Evolutionary conservation across 2,113 vertebrate species (phyloP), one percentile per base, ranked within the genome.

Genomic region (Seriola aureovittata): DNA sequence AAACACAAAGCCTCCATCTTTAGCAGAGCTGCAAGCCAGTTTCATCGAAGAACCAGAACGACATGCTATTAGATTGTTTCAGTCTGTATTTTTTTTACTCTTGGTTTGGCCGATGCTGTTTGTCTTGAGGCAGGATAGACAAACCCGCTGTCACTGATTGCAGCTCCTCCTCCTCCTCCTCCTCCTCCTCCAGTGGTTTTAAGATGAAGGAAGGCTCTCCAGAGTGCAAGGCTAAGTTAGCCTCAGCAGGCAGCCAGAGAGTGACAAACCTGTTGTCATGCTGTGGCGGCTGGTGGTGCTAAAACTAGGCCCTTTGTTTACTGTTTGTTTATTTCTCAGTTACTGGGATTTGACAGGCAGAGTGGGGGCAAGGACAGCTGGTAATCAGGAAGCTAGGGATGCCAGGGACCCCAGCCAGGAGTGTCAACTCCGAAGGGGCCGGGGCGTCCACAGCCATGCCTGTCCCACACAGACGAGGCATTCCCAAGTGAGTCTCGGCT

Each of bases 241-340:
- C 25, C 63, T 67, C 71, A 69, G 79, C 75, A 71, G 75, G 21
- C 58, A 55, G 75, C 16, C 25, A 25, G 32, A 82, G 67, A 63
- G 80, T 69, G 73, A 73, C 78, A 85, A 75, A 89, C 72, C 80
- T 85, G 88, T 88, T 90, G 90, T 85, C 85, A 77, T 64, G 81
- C 84, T 80, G 88, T 48, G 71, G 78, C 17, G 21, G 54, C 38
- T 29, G 10, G 4, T n/a, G 60, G 76, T 79, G 89, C 88, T 92
- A 93, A 29, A 93, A 89, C 89, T 82, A 73, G 85, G 87, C 60
- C 75, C 78, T 87, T 93, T 94, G 92, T 93, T 94, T 89, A 93
- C 91, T 84, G 87, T 89, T 90, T 93, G 93, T 92, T 93, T 93
- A 91, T 88, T 92, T 88, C 89, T 89, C 72, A 84, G 89, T 92